Evolutionary conservation across 2,113 vertebrate species (phyloP), one percentile per base, ranked within the genome.

Genomic region (Euleptes europaea): DNA sequence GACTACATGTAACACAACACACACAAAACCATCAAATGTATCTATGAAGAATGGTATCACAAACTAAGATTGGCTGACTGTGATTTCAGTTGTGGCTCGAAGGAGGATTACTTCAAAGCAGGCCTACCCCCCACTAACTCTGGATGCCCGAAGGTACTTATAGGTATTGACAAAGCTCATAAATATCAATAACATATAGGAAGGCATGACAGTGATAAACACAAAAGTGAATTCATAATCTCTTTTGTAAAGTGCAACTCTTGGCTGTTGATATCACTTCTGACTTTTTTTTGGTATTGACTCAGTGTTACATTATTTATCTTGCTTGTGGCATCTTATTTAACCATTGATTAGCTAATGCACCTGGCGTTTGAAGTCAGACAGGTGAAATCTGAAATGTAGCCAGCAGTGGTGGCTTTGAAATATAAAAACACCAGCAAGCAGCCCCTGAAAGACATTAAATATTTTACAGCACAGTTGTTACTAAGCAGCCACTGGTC

Each of bases 301-400:
- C 9, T 70, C 57, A 28, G 9, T 86, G 89, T 13, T 88, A 3
- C 21, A 84, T 21, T 84, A 51, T 84, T 89, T 81, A 84, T 79
- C 82, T 87, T 79, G 17, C 26, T 87, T 33, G 79, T 80, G 60
- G 4, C 42, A 77, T 28, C 38, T 57, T 31, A 87, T 85, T 88
- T 91, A 83, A 85, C 28, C 69, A 47, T 73, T 77, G 74, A 76
- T 90, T 90, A 78, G 72, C 19, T 85, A 42, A 44, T 57, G 65
- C 5, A 17, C 23, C 69, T 1, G 74, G 10, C 69, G 35, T 88
- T 74, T 91, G 65, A 86, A 88, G 12, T 75, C 38, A 76, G 51
- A 79, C 38, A 75, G 67, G 49, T 78, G 76, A 26, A 81, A 67
- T 73, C 70, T 85, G 74, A 91, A 89, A 74, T 47, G 51, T 86